phyloP scores from a whole-genome alignment of 1,140 invertebrate genomes.

The Vollenhovia emeryi region DNA sequence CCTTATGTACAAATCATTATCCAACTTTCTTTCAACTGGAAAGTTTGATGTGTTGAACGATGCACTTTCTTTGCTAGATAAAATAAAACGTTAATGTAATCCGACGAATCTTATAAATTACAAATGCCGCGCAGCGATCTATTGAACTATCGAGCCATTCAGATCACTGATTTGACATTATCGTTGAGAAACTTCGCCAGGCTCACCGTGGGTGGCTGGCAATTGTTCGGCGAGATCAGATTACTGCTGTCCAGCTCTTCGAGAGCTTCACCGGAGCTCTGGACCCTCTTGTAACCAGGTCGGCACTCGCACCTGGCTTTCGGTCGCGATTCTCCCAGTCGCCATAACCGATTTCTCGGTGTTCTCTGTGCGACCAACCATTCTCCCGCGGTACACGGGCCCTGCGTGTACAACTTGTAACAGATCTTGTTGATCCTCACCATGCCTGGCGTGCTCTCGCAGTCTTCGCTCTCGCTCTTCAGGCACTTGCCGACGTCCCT shows the following conservation, averaged over 20 bases:
- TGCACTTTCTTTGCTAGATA: not conserved
- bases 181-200: constrained; percentile 85
- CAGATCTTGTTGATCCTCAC: constrained; percentile 88
- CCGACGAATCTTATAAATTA: not conserved
- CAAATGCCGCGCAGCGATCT: not conserved
- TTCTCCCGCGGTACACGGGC: constrained; percentile 90
- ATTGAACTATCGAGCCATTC: not conserved
- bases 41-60: not conserved
- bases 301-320: constrained; percentile 89
- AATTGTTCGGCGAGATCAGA: constrained; percentile 76
- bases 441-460: constrained; percentile 87
- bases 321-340: constrained; percentile 74
- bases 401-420: constrained; percentile 90
- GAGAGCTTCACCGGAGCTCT: constrained; percentile 35
- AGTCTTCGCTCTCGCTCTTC: constrained; percentile 78
- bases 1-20: constrained; percentile 9
- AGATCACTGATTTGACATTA: constrained; percentile 69
- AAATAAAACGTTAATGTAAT: not conserved
- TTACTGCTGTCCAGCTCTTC: constrained; percentile 77
- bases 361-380: constrained; percentile 88
- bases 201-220: constrained; percentile 83
- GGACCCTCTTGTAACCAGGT: constrained; percentile 87
- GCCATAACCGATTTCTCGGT: constrained; percentile 76
- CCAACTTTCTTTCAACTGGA: not conserved
- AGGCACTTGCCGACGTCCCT: constrained; percentile 75